Base-by-base conservation (phyloP, 2,888 invertebrate genomes). In the Limnephilus marmoratus region DNA sequence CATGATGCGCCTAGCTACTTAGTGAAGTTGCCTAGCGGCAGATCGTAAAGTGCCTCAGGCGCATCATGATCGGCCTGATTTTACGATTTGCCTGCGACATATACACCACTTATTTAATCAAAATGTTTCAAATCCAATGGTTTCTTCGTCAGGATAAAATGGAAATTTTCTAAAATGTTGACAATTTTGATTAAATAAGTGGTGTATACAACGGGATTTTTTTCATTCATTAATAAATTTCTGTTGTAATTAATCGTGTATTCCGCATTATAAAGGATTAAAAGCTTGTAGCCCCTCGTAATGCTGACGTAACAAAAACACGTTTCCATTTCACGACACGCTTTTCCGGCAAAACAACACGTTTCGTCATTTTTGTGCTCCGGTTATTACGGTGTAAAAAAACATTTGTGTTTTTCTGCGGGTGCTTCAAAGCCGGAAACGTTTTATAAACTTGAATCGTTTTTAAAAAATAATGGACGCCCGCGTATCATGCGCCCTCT, bases 351-450 rank as follows among this genome's bases (percentile, higher is more conserved):
- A 68, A 68, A 68, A 68, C 68, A 68, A 68, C 68, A n/a, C 68
- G 68, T 68, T 68, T 68, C 68, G 68, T 68, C 68, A 18, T 68
- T 68, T 68, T 68, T 68, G 68, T 24, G 24, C 83, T 11, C 37
- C 83, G 86, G n/a, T 86, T 45, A 86, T 86, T 86, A n/a, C n/a
- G n/a, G 86, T 24, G 68, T 86, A 49, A 49, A 86, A 86, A 86
- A 45, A 49, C 49, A 45, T 86, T 11, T 41, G 3, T n/a, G 2
- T 45, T 45, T 86, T 49, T 49, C 49, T 15, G 37, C 45, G 29
- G 34, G 37, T 15, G 83, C 83, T 83, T 18, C 37, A 41, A 37
- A 83, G 34, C 83, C 37, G 37, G 83, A 41, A 83, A 24, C 83
- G 41, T 45, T 86, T 86, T 86, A 68, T n/a, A 45, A 45, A 86